These are phyloP conservation scores for Rhea pennata DNA, from an alignment of 2,113 vertebrate species.

Conservation along the genomic window DNA sequence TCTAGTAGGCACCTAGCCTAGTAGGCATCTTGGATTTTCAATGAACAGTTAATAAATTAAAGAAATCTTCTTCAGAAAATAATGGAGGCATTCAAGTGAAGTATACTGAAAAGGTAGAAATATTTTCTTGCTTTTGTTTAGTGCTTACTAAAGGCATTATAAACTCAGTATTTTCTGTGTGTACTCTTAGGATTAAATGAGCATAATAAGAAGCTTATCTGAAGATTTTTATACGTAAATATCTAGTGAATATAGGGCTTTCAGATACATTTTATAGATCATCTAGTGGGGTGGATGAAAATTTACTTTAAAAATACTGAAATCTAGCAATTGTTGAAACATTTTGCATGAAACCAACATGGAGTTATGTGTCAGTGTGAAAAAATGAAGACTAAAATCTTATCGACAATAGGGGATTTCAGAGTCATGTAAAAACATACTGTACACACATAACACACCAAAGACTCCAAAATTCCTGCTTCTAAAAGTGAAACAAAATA, in stretches of 20 bases:
- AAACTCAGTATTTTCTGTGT: background rate
- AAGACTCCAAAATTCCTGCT: background rate
- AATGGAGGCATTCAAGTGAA: background rate
- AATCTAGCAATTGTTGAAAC: background rate
- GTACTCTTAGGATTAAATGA: background rate
- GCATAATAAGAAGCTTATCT: background rate
- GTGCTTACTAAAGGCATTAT: background rate
- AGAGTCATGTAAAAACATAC: background rate
- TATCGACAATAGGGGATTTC: background rate
- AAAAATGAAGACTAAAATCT: background rate
- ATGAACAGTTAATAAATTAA: background rate
- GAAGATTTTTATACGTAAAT: background rate
- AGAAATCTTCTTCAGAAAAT: background rate
- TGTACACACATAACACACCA: background rate
- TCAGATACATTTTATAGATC: background rate
- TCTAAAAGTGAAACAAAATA: background rate
- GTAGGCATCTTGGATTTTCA: background rate
- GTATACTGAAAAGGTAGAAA: background rate
- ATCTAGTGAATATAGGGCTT: background rate
- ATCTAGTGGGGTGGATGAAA: background rate
- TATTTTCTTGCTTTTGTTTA: background rate
- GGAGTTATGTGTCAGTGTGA: background rate
- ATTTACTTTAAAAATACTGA: background rate
- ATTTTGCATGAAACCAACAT: background rate
- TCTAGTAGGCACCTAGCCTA: background rate